These are phyloP conservation scores for Celastrina argiolus DNA, from an alignment of 2,888 invertebrate species.

Conservation along the genomic window DNA sequence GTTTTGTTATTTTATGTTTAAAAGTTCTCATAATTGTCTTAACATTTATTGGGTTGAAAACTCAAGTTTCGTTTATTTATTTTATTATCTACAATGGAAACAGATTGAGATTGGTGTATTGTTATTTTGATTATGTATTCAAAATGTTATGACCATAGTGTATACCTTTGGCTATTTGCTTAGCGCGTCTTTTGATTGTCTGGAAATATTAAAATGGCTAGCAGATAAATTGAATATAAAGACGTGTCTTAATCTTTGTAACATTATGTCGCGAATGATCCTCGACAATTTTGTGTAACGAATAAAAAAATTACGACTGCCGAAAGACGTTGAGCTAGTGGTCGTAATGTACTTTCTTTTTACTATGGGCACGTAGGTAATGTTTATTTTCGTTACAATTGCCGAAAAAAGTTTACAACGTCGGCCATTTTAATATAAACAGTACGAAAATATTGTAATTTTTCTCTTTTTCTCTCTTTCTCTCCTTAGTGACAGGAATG, in stretches of 20 bases:
- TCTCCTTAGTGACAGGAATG: slow-evolving; percentile 13
- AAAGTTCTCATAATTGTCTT: neutral
- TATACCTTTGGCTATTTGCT: neutral
- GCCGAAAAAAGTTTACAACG: neutral
- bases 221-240: no score
- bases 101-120: slow-evolving; percentile 8
- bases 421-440: slow-evolving; percentile 4
- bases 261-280: no score
- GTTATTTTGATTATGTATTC: neutral
- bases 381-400: neutral
- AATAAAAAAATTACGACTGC: no score
- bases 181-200: neutral
- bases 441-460: slow-evolving; percentile 9
- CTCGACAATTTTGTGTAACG: no score
- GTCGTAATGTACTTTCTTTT: no score
- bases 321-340: no score
- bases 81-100: neutral
- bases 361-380: neutral
- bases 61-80: slow-evolving; percentile 11
- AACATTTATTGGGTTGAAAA: slow-evolving; percentile 12
- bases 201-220: slow-evolving; percentile 10
- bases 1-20: neutral
- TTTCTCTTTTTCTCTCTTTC: slow-evolving; percentile 3
- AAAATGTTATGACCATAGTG: neutral
- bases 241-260: no score